Base-by-base conservation (phyloP, 2,797 vertebrate genomes). In the Ptychadena robeensis region DNA sequence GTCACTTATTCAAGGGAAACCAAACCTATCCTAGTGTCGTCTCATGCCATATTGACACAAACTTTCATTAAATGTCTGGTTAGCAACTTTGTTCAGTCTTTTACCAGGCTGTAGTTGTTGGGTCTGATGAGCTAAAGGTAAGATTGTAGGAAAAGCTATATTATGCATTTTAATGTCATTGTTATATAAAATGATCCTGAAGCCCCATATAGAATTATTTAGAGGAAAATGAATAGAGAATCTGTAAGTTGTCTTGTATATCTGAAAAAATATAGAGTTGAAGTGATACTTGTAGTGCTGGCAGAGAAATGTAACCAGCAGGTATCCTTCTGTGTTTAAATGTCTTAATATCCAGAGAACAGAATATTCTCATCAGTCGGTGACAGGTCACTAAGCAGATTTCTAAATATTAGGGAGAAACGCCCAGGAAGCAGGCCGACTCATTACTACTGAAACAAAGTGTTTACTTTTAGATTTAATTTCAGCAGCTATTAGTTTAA, bases 401-500 rank as follows among this genome's bases (percentile, higher is more conserved):
- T 31, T 40, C 14, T 7, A 31, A 67, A 31, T 30, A 57, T 68
- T 68, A 73, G 31, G 38, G 27, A 1, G 28, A 53, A 53, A 35
- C 35, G 1, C 44, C 14, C 32, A 12, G 80, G 15, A 69, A 77
- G 34, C 44, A 67, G 66, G 31, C 35, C 4, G 66, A 77, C 27
- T 71, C 31, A 3, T 38, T 28, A 28, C 73, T 44, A 44, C 53
- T 64, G 53, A 82, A 82, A 77, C 65, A 63, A 77, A 77, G 68
- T 77, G 81, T 83, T 83, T 77, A 78, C 81, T 72, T 71, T 77
- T 78, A 30, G 67, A 82, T 82, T 82, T 79, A 74, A 84, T 84
- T 64, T 67, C 22, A 25, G 70, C 75, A 25, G 76, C 76, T 80
- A 80, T 84, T 84, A 63, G 76, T 84, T 79, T 84, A 84, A 84